Conservation (phyloP, 1,140 invertebrate genomes). For the Danaus plexippus region DNA sequence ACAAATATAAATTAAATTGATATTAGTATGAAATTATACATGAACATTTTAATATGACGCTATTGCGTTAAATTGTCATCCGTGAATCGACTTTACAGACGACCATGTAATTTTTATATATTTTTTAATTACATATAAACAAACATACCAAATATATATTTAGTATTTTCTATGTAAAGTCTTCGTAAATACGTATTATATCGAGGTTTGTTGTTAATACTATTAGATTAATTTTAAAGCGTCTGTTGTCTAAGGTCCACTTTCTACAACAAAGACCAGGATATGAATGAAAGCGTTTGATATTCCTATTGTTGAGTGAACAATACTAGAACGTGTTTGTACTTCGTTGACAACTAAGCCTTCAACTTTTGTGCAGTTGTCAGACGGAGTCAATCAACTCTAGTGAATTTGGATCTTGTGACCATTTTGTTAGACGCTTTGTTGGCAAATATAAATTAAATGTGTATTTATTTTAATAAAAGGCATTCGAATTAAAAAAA, state of each 20-base stretch:
- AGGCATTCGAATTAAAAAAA: too few relatives aligned
- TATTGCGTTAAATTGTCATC: too few relatives aligned
- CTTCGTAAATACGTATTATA: constrained; percentile 2
- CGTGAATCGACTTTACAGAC: too few relatives aligned
- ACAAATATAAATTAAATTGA: too few relatives aligned
- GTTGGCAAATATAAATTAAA: too few relatives aligned
- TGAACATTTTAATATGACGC: too few relatives aligned
- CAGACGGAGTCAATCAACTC: constrained; percentile 1
- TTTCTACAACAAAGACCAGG: constrained; percentile 1
- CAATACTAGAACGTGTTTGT: constrained; percentile 15
- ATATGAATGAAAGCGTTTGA: constrained; percentile 2
- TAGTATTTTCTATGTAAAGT: constrained; percentile 10
- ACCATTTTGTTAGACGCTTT: too few relatives aligned
- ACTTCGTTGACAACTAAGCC: background rate
- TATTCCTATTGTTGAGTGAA: constrained; percentile 13
- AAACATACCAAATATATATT: constrained; percentile 2
- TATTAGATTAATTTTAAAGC: background rate
- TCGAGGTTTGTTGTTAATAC: constrained; percentile 2
- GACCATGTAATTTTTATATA: too few relatives aligned
- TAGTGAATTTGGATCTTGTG: too few relatives aligned
- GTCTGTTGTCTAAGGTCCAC: constrained; percentile 2
- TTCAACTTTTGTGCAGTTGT: constrained; percentile 13
- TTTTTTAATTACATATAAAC: too few relatives aligned
- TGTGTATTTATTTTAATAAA: too few relatives aligned
- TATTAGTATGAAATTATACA: too few relatives aligned